Base-by-base conservation (phyloP, 2,797 vertebrate genomes). In the Remorina albescens region DNA sequence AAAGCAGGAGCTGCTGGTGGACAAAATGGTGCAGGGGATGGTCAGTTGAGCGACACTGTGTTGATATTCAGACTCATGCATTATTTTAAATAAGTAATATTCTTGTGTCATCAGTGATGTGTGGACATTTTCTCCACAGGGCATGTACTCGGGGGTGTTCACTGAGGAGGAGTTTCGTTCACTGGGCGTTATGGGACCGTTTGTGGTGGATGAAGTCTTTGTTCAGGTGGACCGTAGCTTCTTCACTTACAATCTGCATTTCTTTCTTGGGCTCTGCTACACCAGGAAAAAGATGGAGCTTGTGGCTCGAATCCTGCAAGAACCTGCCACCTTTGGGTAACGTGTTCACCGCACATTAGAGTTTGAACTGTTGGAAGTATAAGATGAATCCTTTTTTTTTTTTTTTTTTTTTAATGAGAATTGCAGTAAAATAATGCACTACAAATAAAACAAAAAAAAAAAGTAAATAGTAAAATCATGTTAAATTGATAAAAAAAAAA, bases 1-100 rank as follows among this genome's bases (percentile, higher is more conserved):
- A 19, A 95, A 95, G 71, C 94, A 94, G 84, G 67, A 76, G 19
- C 84, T 95, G n/a, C 78, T 96, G 77, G 93, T 95, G 78, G 92
- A 95, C 85, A 95, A 92, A 88, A 89, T 96, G 8, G 78, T 80
- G n/a, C 92, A 95, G 83, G 91, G 78, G 62, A 71, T 95, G 93
- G 95, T 95, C 49, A 88, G 93, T 82, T 13, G 12, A 63, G 42
- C 9, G 0, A 5, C 41, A 12, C 2, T 11, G 37, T 47, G 34
- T 30, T 47, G 6, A 13, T 12, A 19, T 19, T 34, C 0, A 8
- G 13, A 56, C n/a, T 8, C 2, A 2, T 37, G 37, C 39, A 0
- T 1, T 16, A 0, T 55, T 64, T 39, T 7, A 18, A 54, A 28
- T 44, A 23, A 6, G 28, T 53, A 21, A 55, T 10, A 21, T 26